phyloP scores from a whole-genome alignment of 2,797 vertebrate species.

The Anas flavirostris region DNA sequence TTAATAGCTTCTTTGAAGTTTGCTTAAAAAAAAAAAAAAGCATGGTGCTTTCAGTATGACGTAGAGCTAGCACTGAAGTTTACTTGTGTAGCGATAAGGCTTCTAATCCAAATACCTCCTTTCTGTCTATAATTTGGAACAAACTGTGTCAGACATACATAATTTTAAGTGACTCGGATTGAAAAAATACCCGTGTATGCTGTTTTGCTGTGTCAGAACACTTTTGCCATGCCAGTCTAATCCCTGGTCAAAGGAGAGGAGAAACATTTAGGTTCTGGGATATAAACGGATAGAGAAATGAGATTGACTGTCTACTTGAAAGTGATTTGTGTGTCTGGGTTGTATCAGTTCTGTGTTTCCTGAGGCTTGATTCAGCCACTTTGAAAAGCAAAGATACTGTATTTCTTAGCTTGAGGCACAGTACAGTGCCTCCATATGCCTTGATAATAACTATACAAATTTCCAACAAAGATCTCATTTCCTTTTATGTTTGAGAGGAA shows the following conservation, averaged over 20 bases:
- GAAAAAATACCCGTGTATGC: rapidly evolving
- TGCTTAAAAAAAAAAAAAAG: neutral
- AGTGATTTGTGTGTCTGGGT: slow-evolving; percentile 45
- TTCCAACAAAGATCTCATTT: neutral
- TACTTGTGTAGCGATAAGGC: neutral
- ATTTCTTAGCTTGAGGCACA: neutral
- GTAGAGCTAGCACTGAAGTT: neutral
- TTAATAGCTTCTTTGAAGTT: neutral
- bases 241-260: neutral
- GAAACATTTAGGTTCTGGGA: neutral
- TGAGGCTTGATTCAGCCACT: neutral
- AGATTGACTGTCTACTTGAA: neutral
- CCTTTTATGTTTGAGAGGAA: neutral
- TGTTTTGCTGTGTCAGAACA: neutral
- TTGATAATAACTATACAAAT: neutral
- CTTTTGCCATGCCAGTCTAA: neutral
- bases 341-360: neutral
- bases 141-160: rapidly evolving
- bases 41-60: rapidly evolving
- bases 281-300: neutral
- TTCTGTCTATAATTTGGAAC: neutral
- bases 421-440: rapidly evolving
- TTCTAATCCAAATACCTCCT: neutral
- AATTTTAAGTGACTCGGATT: neutral
- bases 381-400: neutral